phyloP scores from a whole-genome alignment of 1,140 invertebrate genomes.

The Drosophila bocqueti region DNA sequence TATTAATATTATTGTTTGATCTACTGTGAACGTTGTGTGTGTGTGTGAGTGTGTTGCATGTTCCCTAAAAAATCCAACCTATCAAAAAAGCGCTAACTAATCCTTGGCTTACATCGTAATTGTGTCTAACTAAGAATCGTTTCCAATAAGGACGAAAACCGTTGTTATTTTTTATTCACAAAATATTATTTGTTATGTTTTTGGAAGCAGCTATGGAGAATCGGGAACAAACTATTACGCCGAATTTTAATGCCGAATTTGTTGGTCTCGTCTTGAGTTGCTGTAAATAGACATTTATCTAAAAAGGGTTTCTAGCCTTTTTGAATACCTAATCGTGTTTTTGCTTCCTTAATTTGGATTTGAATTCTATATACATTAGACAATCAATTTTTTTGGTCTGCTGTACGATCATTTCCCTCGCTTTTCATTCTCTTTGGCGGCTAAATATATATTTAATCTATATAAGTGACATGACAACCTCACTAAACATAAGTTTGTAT shows the following conservation, averaged over 20 bases:
- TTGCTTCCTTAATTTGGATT: constrained; percentile 12
- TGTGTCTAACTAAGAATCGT: constrained; percentile 74
- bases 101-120: constrained; percentile 49
- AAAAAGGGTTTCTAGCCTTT: constrained; percentile 33
- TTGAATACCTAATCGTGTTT: constrained; percentile 53
- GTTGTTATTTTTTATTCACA: constrained; percentile 56
- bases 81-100: constrained; percentile 73
- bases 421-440: constrained; percentile 11
- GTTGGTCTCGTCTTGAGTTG: constrained; percentile 38
- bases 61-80: constrained; percentile 54
- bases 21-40: constrained; percentile 45
- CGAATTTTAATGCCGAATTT: constrained; percentile 41
- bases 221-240: constrained; percentile 24
- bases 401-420: constrained; percentile 52
- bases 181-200: constrained; percentile 7
- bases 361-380: constrained; percentile 66
- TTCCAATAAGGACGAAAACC: constrained; percentile 81
- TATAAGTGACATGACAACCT: constrained; percentile 78
- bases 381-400: constrained; percentile 65
- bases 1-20: constrained; percentile 50
- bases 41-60: constrained; percentile 26
- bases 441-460: constrained; percentile 55
- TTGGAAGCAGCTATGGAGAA: constrained; percentile 40
- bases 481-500: constrained; percentile 78
- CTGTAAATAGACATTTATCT: constrained; percentile 72